Conservation (phyloP, 2,797 vertebrate genomes). For the Darevskia mixta region DNA sequence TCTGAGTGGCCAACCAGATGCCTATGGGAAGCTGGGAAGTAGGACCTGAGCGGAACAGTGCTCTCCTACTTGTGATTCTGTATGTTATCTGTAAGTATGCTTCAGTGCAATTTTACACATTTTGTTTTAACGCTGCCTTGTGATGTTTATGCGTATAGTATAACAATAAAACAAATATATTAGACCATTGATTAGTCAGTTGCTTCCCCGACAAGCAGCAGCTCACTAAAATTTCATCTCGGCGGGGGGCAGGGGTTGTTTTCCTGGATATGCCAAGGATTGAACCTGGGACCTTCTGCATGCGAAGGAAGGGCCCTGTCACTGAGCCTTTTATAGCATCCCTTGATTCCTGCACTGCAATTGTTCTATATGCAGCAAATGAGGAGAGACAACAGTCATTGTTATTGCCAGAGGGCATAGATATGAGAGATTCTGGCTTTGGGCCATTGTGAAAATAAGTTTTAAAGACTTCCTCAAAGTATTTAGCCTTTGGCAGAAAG, state of each 20-base stretch:
- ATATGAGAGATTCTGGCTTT: background rate
- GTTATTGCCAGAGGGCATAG: background rate
- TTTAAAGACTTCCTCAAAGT: slow-evolving; percentile 11
- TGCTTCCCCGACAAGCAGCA: background rate
- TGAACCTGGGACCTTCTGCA: background rate
- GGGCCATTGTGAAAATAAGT: background rate
- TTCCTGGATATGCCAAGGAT: background rate
- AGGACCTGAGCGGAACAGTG: too few species aligned
- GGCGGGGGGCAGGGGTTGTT: background rate
- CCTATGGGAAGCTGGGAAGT: too few species aligned
- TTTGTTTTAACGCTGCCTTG: too few species aligned
- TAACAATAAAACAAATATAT: too few species aligned
- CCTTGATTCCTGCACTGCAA: background rate
- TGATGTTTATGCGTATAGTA: too few species aligned
- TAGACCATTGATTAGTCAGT: background rate
- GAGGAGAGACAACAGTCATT: background rate
- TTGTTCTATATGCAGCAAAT: background rate
- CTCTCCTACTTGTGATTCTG: too few species aligned
- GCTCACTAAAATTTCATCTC: background rate
- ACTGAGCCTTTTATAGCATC: background rate
- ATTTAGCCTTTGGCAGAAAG: slow-evolving; percentile 10
- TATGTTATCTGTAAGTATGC: too few species aligned
- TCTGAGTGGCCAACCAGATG: too few species aligned
- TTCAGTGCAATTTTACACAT: too few species aligned
- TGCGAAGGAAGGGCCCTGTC: too few species aligned